Percentiles rank a stretch among this genome's conserved stretches.
These are phyloP conservation scores for Enteromius fasciolatus DNA, from an alignment of 2,797 vertebrate species.

Conservation along the genomic window DNA sequence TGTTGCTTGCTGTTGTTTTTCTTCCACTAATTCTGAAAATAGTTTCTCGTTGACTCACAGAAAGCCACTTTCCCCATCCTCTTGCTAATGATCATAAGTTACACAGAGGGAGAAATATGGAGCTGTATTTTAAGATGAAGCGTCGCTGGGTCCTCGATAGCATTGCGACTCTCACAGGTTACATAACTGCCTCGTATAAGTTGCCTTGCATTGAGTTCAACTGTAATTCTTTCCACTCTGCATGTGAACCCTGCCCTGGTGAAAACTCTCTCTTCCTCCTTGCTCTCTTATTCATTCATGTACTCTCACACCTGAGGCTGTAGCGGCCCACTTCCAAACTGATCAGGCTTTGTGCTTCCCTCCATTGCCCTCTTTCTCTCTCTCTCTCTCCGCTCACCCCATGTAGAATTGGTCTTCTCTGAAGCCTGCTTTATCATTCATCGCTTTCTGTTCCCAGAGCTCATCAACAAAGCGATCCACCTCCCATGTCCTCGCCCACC, in stretches of 20 bases:
- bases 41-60: slow-evolving; percentile 25
- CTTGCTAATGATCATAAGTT: slow-evolving; percentile 35
- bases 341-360: slow-evolving; percentile 23
- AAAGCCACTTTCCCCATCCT: slow-evolving; percentile 12
- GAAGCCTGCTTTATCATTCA: slow-evolving; percentile 22
- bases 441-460: slow-evolving; percentile 20
- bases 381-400: slow-evolving; percentile 9
- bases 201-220: slow-evolving; percentile 37
- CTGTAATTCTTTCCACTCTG: slow-evolving; percentile 22
- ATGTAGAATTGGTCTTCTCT: slow-evolving; percentile 33
- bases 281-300: background rate
- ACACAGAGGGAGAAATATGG: slow-evolving; percentile 14
- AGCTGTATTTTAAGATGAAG: slow-evolving; percentile 28
- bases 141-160: background rate
- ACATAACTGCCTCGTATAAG: slow-evolving; percentile 26
- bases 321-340: slow-evolving; percentile 16
- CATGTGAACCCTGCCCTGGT: background rate
- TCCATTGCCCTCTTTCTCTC: slow-evolving; percentile 28
- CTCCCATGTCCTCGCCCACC: slow-evolving; percentile 39
- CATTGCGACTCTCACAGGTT: slow-evolving; percentile 31
- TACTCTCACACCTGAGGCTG: slow-evolving; percentile 15
- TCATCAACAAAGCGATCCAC: slow-evolving; percentile 38
- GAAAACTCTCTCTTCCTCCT: background rate
- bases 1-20: slow-evolving; percentile 13
- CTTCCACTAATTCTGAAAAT: slow-evolving; percentile 7